These are phyloP conservation scores for Holotrichia oblita DNA, from an alignment of 1,140 invertebrate genomes.

Conservation along the genomic window DNA sequence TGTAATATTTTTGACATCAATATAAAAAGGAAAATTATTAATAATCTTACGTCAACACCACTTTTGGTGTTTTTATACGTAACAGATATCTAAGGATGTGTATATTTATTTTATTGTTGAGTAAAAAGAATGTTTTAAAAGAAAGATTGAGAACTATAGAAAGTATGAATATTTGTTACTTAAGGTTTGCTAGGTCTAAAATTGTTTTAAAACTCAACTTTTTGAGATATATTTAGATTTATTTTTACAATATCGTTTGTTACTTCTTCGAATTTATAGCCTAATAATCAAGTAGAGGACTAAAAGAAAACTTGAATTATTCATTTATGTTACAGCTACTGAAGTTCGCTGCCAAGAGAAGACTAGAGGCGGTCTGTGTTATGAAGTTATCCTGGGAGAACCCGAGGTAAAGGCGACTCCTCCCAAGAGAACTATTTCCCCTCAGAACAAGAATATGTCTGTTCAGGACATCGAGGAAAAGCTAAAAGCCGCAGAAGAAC, in stretches of 20 bases:
- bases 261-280: background rate
- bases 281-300: too few species aligned
- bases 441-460: conserved; percentile 70
- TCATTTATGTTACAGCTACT: conserved; percentile 69
- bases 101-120: too few species aligned
- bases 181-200: background rate
- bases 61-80: too few species aligned
- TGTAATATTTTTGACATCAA: too few species aligned
- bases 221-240: too few species aligned
- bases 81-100: too few species aligned
- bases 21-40: too few species aligned
- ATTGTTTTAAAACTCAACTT: background rate
- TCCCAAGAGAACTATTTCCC: conserved; percentile 73
- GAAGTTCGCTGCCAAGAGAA: conserved; percentile 90
- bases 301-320: background rate
- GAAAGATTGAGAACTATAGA: too few species aligned
- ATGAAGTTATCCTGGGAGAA: conserved; percentile 92
- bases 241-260: background rate
- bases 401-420: conserved; percentile 81
- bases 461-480: conserved; percentile 90
- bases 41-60: too few species aligned
- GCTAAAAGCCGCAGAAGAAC: conserved; percentile 89
- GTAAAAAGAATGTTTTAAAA: too few species aligned
- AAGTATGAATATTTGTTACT: too few species aligned
- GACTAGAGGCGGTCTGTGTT: conserved; percentile 87